Base-by-base conservation (phyloP, 2,113 vertebrate species). In the Vanacampus margaritifer region DNA sequence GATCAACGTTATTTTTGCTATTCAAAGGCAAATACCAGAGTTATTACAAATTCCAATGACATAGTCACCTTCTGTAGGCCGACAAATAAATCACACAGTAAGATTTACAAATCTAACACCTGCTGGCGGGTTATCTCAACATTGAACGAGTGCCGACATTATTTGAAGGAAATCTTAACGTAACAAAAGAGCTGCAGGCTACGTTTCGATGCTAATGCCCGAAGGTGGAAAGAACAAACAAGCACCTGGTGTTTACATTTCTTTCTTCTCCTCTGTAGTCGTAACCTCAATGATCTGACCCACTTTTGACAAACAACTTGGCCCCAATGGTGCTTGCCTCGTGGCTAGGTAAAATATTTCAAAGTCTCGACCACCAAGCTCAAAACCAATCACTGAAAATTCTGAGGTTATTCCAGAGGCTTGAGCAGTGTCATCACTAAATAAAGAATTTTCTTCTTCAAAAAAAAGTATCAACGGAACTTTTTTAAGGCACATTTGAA, bases 31-130 rank as follows among this genome's bases (percentile, higher is more conserved):
- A 86, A 89, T 78, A 80, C 69, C 79, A 65, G 32, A 68, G 68
- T 81, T 80, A 86, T 88, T 84, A 77, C 59, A 83, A 77, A 89
- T 80, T 81, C 79, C 80, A 75, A 16, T 67, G 76, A 81, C 62
- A 53, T 69, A 37, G 37, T 65, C 65, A 24, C 10, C 3, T 75
- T 64, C 57, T 59, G 43, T 59, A 17, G 13, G 59, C 59, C 26
- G 58, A 84, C 68, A 73, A 79, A 76, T 64, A 75, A 77, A 79
- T 67, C 37, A 57, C 17, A 65, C n/a, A 66, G 63, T 59, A 6
- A 54, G 76, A 78, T 79, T 70, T 56, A 63, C 23, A 81, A 86
- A 88, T 71, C 76, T 10, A 79, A 72, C 61, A 19, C 65, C 58
- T 66, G 72, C 65, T 72, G 35, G 23, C 35, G 14, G 65, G 72